phyloP scores from a whole-genome alignment of 2,888 invertebrate genomes.

The Athalia cordata region DNA sequence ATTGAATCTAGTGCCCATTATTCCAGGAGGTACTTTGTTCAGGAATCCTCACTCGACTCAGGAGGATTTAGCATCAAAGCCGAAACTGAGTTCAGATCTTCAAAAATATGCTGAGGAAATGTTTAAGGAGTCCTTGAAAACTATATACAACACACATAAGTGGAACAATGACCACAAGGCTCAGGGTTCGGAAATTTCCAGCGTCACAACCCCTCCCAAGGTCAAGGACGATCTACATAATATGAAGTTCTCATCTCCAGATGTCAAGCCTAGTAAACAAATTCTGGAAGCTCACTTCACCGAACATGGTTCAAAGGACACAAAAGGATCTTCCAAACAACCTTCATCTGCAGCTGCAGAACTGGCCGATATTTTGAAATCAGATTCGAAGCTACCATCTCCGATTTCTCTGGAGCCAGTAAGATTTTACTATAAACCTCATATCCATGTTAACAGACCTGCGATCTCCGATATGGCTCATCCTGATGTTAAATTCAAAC shows the following conservation, averaged over 20 bases:
- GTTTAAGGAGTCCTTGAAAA: slow-evolving; percentile 70
- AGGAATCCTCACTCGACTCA: slow-evolving; percentile 61
- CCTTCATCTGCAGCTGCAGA: slow-evolving; percentile 59
- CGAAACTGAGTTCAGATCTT: slow-evolving; percentile 65
- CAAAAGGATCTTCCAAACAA: slow-evolving; percentile 54
- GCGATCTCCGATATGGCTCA: slow-evolving; percentile 42
- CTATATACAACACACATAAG: slow-evolving; percentile 70
- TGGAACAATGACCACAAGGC: slow-evolving; percentile 68
- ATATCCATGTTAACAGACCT: slow-evolving; percentile 46
- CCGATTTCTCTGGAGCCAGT: slow-evolving; percentile 52
- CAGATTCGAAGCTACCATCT: slow-evolving; percentile 57
- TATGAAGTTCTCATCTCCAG: slow-evolving; percentile 57
- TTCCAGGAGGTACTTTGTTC: slow-evolving; percentile 69
- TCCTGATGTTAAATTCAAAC: slow-evolving; percentile 26
- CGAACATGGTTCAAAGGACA: not conserved
- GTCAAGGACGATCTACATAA: slow-evolving; percentile 64
- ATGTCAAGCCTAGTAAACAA: slow-evolving; percentile 57
- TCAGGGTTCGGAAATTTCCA: slow-evolving; percentile 56
- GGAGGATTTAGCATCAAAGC: slow-evolving; percentile 62
- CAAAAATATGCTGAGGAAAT: slow-evolving; percentile 71
- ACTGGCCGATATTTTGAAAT: slow-evolving; percentile 64
- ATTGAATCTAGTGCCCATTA: slow-evolving; percentile 65
- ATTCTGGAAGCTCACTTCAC: slow-evolving; percentile 61
- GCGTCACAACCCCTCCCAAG: slow-evolving; percentile 61
- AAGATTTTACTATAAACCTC: slow-evolving; percentile 52